Evolutionary conservation across 2,888 invertebrate species (phyloP).

Genomic region (Cheilosia urbana): DNA sequence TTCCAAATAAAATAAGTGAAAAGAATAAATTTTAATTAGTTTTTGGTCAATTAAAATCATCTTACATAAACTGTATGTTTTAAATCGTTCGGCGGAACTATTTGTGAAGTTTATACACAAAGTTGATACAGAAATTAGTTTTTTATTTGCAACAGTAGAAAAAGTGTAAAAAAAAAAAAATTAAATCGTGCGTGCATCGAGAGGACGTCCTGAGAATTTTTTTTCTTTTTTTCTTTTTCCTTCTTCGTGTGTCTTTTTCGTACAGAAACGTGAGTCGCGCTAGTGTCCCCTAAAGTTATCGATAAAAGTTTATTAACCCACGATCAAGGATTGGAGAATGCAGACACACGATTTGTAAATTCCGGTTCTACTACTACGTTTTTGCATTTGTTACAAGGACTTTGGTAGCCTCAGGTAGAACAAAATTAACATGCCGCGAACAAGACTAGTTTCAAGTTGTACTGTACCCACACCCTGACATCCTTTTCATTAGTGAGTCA

Average conservation of each 20-base stretch:
- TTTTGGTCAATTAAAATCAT: conserved; percentile 33
- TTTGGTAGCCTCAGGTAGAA: not conserved
- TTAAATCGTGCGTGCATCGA: conserved; percentile 30
- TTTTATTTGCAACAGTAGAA: not conserved
- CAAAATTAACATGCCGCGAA: not conserved
- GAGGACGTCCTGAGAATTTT: conserved; percentile 25
- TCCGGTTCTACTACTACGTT: not conserved
- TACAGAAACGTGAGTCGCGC: conserved; percentile 1
- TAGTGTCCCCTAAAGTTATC: not conserved
- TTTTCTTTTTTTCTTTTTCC: not conserved
- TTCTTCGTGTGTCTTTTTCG: conserved; percentile 1
- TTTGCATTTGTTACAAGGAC: conserved; percentile 63
- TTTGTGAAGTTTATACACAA: not conserved
- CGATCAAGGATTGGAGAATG: conserved; percentile 40
- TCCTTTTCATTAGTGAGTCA: conserved; percentile 47
- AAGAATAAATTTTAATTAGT: conserved; percentile 41
- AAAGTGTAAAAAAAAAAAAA: conserved; percentile 10
- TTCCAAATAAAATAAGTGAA: conserved; percentile 67
- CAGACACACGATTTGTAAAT: conserved; percentile 18
- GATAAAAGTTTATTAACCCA: conserved; percentile 20
- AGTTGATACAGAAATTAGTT: conserved; percentile 13
- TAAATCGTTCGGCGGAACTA: not conserved
- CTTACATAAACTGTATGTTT: conserved; percentile 8
- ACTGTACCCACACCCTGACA: too few species aligned
- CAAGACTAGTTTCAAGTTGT: not conserved